A percentile compares a stretch with the other conserved stretches of the same genome.
phyloP scores from a whole-genome alignment of 1,140 invertebrate genomes.

The Brachionus calyciflorus region DNA sequence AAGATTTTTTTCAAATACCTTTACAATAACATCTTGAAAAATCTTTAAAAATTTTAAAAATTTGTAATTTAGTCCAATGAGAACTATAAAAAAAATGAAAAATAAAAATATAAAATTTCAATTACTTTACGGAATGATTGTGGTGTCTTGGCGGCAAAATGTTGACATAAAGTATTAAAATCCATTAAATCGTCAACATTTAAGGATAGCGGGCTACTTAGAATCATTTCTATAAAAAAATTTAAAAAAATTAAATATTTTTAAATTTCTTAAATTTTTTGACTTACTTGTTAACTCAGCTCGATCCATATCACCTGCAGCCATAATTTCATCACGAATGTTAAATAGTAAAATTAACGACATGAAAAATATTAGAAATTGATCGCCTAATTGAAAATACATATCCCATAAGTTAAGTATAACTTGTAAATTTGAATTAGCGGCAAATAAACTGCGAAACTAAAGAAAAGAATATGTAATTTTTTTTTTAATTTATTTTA shows the following conservation, averaged over 20 bases:
- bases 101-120: background rate
- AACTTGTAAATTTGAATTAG: slow-evolving; percentile 77
- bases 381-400: slow-evolving; percentile 90
- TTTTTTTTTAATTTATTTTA: background rate
- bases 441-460: slow-evolving; percentile 83
- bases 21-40: background rate
- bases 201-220: slow-evolving; percentile 73
- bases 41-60: background rate
- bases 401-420: slow-evolving; percentile 92
- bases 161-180: slow-evolving; percentile 90
- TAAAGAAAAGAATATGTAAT: slow-evolving; percentile 56
- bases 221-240: slow-evolving; percentile 65
- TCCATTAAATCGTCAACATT: slow-evolving; percentile 65
- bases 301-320: slow-evolving; percentile 49
- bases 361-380: slow-evolving; percentile 92
- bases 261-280: background rate
- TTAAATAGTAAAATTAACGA: slow-evolving; percentile 69
- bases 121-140: slow-evolving; percentile 76
- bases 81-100: background rate
- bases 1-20: background rate
- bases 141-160: slow-evolving; percentile 86
- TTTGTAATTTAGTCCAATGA: no score
- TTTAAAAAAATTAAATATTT: background rate
- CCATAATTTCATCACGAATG: slow-evolving; percentile 50
- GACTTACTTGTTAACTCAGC: slow-evolving; percentile 50